A percentile compares a stretch with the other conserved stretches of the same genome.
These are phyloP conservation scores for Magallana angulata DNA, from an alignment of 1,140 invertebrate genomes.

Conservation along the genomic window DNA sequence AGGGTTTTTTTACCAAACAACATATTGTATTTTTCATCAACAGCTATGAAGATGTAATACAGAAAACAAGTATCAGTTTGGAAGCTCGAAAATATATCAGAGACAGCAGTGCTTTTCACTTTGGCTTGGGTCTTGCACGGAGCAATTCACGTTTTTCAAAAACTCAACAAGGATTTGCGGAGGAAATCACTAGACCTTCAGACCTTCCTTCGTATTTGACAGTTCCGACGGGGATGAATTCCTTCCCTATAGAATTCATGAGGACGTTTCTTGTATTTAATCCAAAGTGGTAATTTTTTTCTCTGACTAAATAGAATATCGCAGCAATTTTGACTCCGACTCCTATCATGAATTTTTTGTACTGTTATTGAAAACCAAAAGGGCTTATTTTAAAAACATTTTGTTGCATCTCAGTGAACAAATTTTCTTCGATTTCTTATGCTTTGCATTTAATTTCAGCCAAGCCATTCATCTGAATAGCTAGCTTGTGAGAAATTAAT, in stretches of 20 bases:
- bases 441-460: too few relatives aligned
- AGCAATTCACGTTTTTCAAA: not conserved
- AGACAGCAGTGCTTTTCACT: not conserved
- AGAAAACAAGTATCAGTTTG: not conserved
- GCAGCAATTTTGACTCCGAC: too few relatives aligned
- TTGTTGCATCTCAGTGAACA: too few relatives aligned
- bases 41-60: not conserved
- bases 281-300: too few relatives aligned
- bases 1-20: not conserved
- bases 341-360: too few relatives aligned
- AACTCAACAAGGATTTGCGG: not conserved
- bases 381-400: too few relatives aligned
- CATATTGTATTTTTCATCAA: too few relatives aligned
- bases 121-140: not conserved
- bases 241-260: constrained; percentile 22
- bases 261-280: not conserved
- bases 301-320: too few relatives aligned
- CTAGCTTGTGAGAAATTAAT: not conserved
- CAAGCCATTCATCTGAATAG: not conserved
- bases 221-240: not conserved
- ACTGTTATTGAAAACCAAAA: too few relatives aligned
- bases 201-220: not conserved
- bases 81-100: not conserved
- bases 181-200: not conserved
- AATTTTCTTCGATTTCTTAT: too few relatives aligned